Evolutionary conservation across 2,888 invertebrate species (phyloP), one percentile per base, ranked within the genome.

Genomic region (Adelphocoris suturalis): DNA sequence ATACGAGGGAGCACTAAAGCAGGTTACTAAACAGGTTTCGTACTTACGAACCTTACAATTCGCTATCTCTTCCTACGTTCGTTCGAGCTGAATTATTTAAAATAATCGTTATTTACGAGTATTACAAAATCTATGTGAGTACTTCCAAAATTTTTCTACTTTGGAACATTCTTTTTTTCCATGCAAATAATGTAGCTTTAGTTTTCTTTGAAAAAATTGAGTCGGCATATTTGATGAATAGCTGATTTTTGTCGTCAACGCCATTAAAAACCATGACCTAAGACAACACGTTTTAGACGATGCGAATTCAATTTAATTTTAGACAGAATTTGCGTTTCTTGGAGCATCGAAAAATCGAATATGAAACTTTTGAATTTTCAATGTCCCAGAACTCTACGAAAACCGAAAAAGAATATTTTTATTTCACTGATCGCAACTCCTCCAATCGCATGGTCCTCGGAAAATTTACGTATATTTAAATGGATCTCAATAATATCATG

Each of bases 401-500:
- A 37, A 57, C n/a, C 57, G 57, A 19, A 23, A n/a, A 12, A 61
- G 3, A 61, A 61, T 61, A 61, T 19, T 68, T 68, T 68, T 19
- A 68, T 27, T 68, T 68, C 68, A 23, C 52, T 12, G 68, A 68
- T 68, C 68, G 19, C 68, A 52, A 52, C 16, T 27, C 68, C 7
- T 13, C 19, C 13, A 68, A 68, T 68, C 23, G 23, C 19, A 23
- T 68, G 68, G 68, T 68, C 68, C 68, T 68, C 68, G 68, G 68
- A 68, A 23, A n/a, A 68, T 68, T 68, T 68, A 68, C 68, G 68
- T 68, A 68, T 68, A 14, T n/a, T n/a, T 16, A 68, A 68, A 68
- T 27, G 68, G 68, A 23, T 23, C 23, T 68, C 68, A 23, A 23
- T 7, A 37, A 37, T 37, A n/a, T 68, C 0, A 68, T 68, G 68